phyloP scores from a whole-genome alignment of 2,113 vertebrate species.

The Sapayoa aenigma region DNA sequence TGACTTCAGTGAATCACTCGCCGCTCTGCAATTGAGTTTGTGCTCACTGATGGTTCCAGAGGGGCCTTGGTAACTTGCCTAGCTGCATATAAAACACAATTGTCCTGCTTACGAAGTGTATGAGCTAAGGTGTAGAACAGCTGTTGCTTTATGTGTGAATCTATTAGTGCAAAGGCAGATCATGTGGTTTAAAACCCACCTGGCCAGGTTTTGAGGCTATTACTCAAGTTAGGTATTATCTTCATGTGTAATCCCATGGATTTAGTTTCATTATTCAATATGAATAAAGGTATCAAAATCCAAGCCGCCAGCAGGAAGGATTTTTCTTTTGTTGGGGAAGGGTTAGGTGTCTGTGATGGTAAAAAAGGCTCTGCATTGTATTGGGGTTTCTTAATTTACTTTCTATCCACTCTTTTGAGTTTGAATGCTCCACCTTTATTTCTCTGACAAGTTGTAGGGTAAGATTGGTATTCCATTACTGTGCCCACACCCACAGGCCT shows the following conservation, averaged over 20 bases:
- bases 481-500: conserved; percentile 23
- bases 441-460: conserved; percentile 17
- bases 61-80: background rate
- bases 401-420: background rate
- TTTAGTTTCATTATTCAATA: background rate
- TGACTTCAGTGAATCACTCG: background rate
- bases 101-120: background rate
- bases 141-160: background rate
- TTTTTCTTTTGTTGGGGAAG: background rate
- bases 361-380: background rate
- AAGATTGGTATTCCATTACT: conserved; percentile 46
- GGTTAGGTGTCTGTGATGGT: background rate
- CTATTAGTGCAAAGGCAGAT: background rate
- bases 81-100: background rate
- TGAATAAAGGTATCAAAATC: background rate
- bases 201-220: background rate
- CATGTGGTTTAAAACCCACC: background rate
- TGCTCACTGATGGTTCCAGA: background rate
- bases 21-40: background rate
- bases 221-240: background rate
- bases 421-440: conserved; percentile 37
- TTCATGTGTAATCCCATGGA: background rate
- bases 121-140: background rate
- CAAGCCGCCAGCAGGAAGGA: background rate
- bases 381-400: conserved; percentile 17